These are phyloP conservation scores for Brachyhypopomus gauderio DNA, from an alignment of 2,113 vertebrate genomes.

Conservation along the genomic window DNA sequence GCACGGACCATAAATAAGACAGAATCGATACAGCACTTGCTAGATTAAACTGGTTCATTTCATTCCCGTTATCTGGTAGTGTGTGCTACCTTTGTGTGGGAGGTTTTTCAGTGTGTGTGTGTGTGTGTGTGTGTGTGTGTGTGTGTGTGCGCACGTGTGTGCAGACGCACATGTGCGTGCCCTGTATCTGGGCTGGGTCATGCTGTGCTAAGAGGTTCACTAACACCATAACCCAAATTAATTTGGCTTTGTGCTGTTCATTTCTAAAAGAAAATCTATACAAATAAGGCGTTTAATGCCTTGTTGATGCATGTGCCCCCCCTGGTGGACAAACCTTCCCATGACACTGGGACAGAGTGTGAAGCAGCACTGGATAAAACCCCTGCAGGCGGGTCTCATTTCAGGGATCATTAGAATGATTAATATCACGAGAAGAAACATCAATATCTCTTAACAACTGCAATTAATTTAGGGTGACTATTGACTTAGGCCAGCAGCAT, in stretches of 20 bases:
- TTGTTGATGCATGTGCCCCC: slow-evolving; percentile 48
- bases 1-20: slow-evolving; percentile 41
- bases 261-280: slow-evolving; percentile 35
- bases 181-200: slow-evolving; percentile 15
- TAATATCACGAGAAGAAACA: slow-evolving; percentile 34
- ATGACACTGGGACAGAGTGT: slow-evolving; percentile 9
- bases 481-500: slow-evolving; percentile 11
- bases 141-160: slow-evolving; percentile 1
- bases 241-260: slow-evolving; percentile 37
- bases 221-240: slow-evolving; percentile 26
- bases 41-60: slow-evolving; percentile 39
- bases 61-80: neutral
- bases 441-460: slow-evolving; percentile 35
- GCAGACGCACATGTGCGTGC: neutral
- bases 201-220: slow-evolving; percentile 2
- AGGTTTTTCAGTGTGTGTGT: slow-evolving; percentile 4
- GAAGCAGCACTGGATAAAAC: slow-evolving; percentile 18
- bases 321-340: slow-evolving; percentile 45
- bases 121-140: slow-evolving; percentile 9
- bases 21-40: slow-evolving; percentile 50
- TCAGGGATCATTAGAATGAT: slow-evolving; percentile 51
- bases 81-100: neutral
- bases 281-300: neutral
- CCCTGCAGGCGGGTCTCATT: slow-evolving; percentile 37
- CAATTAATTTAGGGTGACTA: slow-evolving; percentile 32